These are phyloP conservation scores for Brevimyrus niger DNA, from an alignment of 2,113 vertebrate genomes.

Conservation along the genomic window DNA sequence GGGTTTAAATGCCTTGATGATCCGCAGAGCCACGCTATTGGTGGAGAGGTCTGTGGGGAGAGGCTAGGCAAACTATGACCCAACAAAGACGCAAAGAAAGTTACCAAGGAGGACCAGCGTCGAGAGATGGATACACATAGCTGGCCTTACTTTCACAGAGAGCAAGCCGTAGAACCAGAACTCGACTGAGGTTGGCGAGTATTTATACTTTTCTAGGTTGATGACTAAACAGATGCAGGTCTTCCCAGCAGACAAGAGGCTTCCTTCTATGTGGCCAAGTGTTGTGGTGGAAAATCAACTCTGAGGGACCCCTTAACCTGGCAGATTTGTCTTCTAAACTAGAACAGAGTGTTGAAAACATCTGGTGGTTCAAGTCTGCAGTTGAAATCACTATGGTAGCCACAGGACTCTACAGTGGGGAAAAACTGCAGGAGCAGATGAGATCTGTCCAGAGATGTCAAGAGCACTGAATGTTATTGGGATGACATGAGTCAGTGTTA, in stretches of 20 bases:
- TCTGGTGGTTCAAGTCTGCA: background rate
- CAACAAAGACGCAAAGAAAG: background rate
- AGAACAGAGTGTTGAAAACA: background rate
- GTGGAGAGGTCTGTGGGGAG: background rate
- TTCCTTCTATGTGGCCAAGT: background rate
- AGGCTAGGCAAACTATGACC: background rate
- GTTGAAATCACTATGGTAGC: background rate
- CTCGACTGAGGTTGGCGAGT: background rate
- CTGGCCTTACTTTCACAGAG: too few species aligned
- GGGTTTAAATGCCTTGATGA: background rate
- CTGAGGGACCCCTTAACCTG: background rate
- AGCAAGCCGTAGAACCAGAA: background rate
- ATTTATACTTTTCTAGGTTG: background rate
- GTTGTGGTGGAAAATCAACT: background rate
- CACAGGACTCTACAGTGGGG: background rate
- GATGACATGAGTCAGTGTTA: background rate
- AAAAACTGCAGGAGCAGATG: background rate
- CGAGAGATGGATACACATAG: background rate
- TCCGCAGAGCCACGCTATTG: background rate
- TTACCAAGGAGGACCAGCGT: background rate
- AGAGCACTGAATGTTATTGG: background rate
- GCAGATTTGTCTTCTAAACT: background rate
- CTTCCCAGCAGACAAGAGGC: background rate
- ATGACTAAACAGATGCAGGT: background rate
- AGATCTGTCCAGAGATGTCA: background rate